These are phyloP conservation scores for Cassiopea andromeda DNA, from an alignment of 30 jellyfish, hydroid and myxozoan genomes.

Conservation along the genomic window DNA sequence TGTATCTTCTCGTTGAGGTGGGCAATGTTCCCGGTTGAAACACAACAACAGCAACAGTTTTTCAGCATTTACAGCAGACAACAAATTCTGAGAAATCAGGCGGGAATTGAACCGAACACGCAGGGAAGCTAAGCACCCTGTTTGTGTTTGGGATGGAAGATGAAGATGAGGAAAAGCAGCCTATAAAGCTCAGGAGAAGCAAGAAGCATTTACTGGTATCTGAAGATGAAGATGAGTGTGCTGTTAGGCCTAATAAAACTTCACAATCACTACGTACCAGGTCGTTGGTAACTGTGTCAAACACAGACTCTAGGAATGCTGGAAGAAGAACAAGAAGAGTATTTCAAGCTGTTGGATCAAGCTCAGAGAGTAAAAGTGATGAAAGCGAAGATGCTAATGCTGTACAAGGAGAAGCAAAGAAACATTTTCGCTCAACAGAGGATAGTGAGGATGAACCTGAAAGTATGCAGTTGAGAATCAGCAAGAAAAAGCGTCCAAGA, in stretches of 20 bases:
- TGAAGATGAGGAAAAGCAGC: not conserved
- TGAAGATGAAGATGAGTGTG: not conserved
- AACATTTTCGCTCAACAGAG: not conserved
- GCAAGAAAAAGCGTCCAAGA: not conserved
- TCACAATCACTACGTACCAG: not conserved
- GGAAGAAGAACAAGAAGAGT: not conserved
- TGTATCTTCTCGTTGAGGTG: too few species aligned
- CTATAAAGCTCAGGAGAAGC: not conserved
- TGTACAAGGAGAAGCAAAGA: not conserved
- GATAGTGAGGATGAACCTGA: not conserved
- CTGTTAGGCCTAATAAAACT: not conserved
- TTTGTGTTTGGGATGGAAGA: conserved; percentile 5
- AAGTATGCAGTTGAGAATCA: not conserved
- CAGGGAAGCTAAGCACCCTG: not conserved
- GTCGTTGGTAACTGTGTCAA: not conserved
- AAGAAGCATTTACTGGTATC: not conserved
- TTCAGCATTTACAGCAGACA: too few species aligned
- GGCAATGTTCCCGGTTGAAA: too few species aligned
- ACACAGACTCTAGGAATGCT: not conserved
- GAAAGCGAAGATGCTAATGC: not conserved
- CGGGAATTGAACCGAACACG: not conserved
- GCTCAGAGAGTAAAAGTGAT: not conserved
- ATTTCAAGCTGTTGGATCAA: not conserved
- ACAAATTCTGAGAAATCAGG: not conserved
- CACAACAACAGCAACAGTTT: too few species aligned